phyloP scores from a whole-genome alignment of 2,113 vertebrate species.

The Speoplatyrhinus poulsoni region DNA sequence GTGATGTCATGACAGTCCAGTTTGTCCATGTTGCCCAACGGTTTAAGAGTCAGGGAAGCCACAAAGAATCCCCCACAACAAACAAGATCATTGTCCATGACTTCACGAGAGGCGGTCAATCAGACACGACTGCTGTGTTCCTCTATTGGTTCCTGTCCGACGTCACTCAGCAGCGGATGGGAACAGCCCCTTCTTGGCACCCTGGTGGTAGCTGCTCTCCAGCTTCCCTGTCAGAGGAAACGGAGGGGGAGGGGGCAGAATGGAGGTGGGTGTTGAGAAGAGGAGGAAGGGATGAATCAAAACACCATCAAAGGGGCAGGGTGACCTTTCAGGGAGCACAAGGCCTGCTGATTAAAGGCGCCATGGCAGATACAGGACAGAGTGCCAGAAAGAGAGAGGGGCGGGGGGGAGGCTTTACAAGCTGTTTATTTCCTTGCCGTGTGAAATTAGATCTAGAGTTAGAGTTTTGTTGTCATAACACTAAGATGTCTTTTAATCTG shows the following conservation, averaged over 20 bases:
- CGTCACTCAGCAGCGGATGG: constrained; percentile 71
- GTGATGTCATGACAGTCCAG: too few relatives aligned
- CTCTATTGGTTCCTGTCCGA: constrained; percentile 30
- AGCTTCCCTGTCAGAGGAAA: constrained; percentile 85
- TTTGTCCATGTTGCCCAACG: too few relatives aligned
- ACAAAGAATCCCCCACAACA: not conserved
- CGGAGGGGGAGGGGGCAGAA: constrained; percentile 35
- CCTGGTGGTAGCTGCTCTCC: constrained; percentile 93
- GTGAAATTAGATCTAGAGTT: constrained; percentile 27
- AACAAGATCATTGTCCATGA: constrained; percentile 22
- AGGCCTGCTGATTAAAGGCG: constrained; percentile 70
- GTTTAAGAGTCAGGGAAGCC: too few relatives aligned
- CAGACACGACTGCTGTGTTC: constrained; percentile 14
- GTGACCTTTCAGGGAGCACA: constrained; percentile 74
- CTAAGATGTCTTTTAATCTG: constrained; percentile 25
- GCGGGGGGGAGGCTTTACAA: constrained; percentile 22
- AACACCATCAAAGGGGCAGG: constrained; percentile 74
- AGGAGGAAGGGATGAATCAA: constrained; percentile 72
- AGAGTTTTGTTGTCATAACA: constrained; percentile 37
- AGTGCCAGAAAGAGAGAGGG: not conserved
- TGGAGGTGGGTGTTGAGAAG: constrained; percentile 36
- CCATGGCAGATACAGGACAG: constrained; percentile 34
- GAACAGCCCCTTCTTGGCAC: constrained; percentile 96
- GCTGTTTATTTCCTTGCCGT: constrained; percentile 42
- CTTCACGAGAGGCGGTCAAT: constrained; percentile 11